Evolutionary conservation across 2,888 invertebrate species (phyloP), one percentile per base, ranked within the genome.

Genomic region (Hirtodrosophila alboralis): DNA sequence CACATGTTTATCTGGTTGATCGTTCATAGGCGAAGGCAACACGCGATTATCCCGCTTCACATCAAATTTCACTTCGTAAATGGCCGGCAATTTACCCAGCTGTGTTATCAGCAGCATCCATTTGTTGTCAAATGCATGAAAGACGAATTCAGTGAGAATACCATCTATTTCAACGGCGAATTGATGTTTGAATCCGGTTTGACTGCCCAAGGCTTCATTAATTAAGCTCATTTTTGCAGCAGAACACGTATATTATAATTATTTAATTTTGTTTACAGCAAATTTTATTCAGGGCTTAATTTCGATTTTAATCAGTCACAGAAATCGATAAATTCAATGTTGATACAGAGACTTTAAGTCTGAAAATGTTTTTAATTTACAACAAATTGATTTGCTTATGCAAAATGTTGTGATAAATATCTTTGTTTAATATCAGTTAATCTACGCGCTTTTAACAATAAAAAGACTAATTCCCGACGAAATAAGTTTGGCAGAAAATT

Each of bases 91-190:
- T 53, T 87, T 89, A 9, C 85, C 84, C 49, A 88, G 83, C 58
- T 90, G 90, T 0, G 90, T 90, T 28, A 90, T 78, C 6, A 90
- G 41, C 21, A 90, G 54, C 38, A 90, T 73, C 84, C 88, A 88
- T 56, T 88, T 88, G 69, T 90, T 89, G 4, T 75, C 77, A 38
- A 90, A 90, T 10, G 73, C 57, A 2, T 90, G 88, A 12, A 84
- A 84, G 1, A 90, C 90, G 27, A 90, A 88, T 47, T 90, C 89
- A 0, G 90, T 90, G 12, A 18, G 56, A 1, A 59, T 51, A 1
- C 79, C 88, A 57, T 86, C 78, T n/a, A 90, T 79, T 18, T 76
- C 66, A 1, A 48, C 57, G 2, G 81, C 59, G 8, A 88, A 87
- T 59, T 89, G 87, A 7, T 74, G 76, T 4, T 80, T 69, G 26